Conservation (phyloP, 92 coral and sea anemone genomes). For the Siderastrea siderea region DNA sequence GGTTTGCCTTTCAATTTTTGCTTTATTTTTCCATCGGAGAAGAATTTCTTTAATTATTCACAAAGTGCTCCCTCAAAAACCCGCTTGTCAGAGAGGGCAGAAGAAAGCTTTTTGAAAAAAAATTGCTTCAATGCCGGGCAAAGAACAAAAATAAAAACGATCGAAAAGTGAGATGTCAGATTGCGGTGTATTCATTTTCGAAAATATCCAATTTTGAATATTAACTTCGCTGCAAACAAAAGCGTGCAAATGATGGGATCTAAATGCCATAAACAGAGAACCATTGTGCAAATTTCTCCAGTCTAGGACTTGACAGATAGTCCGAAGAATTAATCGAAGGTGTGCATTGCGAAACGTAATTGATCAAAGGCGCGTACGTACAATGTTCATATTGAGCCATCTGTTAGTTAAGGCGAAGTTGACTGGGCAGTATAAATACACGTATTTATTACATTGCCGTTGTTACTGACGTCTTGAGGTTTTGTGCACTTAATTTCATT, state of each 20-base stretch:
- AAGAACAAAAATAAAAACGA: background rate
- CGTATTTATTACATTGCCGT: background rate
- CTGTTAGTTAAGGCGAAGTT: background rate
- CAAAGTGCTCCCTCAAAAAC: background rate
- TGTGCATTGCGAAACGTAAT: background rate
- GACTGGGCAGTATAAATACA: constrained; percentile 2
- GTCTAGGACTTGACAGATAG: background rate
- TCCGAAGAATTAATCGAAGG: background rate
- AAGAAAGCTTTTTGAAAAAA: background rate
- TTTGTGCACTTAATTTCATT: constrained; percentile 7
- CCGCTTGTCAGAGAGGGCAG: background rate
- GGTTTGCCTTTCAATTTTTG: background rate
- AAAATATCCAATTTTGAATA: constrained; percentile 24
- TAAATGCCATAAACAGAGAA: constrained; percentile 5
- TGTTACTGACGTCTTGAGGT: background rate
- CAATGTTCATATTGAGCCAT: background rate
- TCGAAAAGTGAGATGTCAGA: background rate
- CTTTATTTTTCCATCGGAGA: background rate
- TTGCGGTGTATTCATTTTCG: background rate
- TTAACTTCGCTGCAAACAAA: constrained; percentile 17
- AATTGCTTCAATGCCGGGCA: background rate
- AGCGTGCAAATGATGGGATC: background rate
- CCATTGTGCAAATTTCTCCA: constrained; percentile 2
- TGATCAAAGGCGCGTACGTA: background rate
- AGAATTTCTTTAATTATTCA: constrained; percentile 34